Conservation (phyloP, 2,797 vertebrate genomes). For the Agapornis canus region DNA sequence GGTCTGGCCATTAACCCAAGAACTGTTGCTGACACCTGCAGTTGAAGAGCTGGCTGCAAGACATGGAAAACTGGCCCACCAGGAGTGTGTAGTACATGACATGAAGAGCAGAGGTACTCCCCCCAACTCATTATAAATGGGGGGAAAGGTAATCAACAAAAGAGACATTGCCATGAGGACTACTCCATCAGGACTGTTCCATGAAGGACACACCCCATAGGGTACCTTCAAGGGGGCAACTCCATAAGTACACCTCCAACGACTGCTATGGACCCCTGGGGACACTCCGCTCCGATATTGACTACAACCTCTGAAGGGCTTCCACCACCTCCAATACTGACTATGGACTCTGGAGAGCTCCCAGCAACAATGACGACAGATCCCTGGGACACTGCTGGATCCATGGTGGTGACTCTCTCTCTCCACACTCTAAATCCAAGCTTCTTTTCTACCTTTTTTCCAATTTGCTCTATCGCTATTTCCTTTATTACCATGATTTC, state of each 20-base stretch:
- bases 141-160: background rate
- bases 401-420: background rate
- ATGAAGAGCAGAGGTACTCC: background rate
- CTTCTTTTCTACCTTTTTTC: background rate
- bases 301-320: background rate
- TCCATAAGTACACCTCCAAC: background rate
- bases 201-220: background rate
- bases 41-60: background rate
- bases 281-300: background rate
- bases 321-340: background rate
- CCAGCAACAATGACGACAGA: background rate
- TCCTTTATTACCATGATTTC: background rate
- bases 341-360: background rate
- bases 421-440: background rate
- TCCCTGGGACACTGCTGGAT: background rate
- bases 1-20: background rate
- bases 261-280: background rate
- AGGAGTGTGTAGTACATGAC: background rate
- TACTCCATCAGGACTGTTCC: background rate
- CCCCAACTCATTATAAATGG: background rate
- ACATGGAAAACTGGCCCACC: background rate
- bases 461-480: background rate
- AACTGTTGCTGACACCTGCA: background rate
- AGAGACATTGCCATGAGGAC: background rate
- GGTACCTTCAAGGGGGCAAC: background rate